A percentile compares a stretch with the other conserved stretches of the same genome.
Conservation (phyloP, 2,888 invertebrate species). For the Rhodophaea formosa region DNA sequence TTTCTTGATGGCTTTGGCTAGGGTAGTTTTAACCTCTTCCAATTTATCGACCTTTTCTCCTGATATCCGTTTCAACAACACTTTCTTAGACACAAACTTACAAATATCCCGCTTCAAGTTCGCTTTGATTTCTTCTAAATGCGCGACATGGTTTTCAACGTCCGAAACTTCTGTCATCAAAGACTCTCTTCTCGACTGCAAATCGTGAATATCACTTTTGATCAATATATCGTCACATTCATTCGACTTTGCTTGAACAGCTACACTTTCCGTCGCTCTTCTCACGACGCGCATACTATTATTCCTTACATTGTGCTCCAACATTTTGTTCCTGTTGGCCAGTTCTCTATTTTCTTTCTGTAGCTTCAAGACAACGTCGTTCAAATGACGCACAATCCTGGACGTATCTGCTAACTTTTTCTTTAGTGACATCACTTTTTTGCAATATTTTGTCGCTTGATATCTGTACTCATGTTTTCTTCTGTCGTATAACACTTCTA, state of each 20-base stretch:
- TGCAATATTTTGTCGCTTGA: slow-evolving; percentile 12
- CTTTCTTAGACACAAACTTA: slow-evolving; percentile 15
- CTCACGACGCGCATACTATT: too few relatives aligned
- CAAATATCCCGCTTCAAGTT: slow-evolving; percentile 15
- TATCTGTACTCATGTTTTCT: neutral
- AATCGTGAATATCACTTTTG: neutral
- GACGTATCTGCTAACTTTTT: slow-evolving; percentile 9
- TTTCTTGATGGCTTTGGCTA: slow-evolving; percentile 4
- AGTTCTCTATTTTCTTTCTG: slow-evolving; percentile 10
- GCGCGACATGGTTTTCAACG: neutral
- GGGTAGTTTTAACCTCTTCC: slow-evolving; percentile 13
- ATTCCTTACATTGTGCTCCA: neutral
- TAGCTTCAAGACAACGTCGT: neutral
- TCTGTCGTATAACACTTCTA: neutral
- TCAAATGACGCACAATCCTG: slow-evolving; percentile 8
- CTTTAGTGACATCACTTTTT: slow-evolving; percentile 12
- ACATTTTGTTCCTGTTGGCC: neutral
- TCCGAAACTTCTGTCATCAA: slow-evolving; percentile 4
- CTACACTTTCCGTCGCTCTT: neutral
- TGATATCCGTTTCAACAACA: slow-evolving; percentile 7
- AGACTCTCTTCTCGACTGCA: neutral
- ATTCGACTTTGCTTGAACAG: neutral
- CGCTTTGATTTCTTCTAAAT: slow-evolving; percentile 12
- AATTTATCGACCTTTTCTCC: slow-evolving; percentile 9
- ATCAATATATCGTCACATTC: neutral